Conservation (phyloP, 2,888 invertebrate species). For the Anoncus sp. region DNA sequence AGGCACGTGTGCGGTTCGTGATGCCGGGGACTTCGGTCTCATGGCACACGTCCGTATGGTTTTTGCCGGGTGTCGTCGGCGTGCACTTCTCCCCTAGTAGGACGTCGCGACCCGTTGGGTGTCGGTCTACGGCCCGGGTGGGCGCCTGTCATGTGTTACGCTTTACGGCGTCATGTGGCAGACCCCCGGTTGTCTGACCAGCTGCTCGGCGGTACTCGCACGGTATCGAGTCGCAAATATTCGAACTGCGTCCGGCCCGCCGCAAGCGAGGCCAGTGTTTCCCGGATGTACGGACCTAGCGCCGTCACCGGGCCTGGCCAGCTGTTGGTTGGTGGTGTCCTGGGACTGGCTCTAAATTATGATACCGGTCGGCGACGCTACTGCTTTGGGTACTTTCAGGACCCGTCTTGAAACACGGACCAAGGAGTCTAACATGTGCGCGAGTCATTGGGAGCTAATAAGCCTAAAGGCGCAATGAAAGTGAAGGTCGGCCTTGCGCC, state of each 20-base stretch:
- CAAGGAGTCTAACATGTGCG: constrained; percentile 90
- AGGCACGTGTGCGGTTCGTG: constrained; percentile 73
- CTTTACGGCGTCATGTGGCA: constrained; percentile 63
- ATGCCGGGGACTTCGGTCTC: constrained; percentile 66
- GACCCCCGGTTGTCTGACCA: constrained; percentile 78
- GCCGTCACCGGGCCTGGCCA: constrained; percentile 69
- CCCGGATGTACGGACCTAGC: constrained; percentile 69
- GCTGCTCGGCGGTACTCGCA: constrained; percentile 76
- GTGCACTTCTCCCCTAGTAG: constrained; percentile 82
- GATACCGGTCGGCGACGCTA: constrained; percentile 79
- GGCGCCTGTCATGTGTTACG: constrained; percentile 72
- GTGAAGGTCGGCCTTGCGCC: constrained; percentile 84
- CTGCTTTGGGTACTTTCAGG: constrained; percentile 82
- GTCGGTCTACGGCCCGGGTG: constrained; percentile 82
- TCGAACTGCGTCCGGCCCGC: constrained; percentile 71
- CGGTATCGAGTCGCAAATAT: constrained; percentile 76
- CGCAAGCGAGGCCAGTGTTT: constrained; percentile 65
- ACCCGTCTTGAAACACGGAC: constrained; percentile 92
- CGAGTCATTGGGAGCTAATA: constrained; percentile 87
- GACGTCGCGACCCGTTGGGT: constrained; percentile 85
- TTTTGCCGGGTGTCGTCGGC: constrained; percentile 57
- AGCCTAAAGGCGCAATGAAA: constrained; percentile 89
- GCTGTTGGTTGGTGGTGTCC: constrained; percentile 71
- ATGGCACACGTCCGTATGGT: constrained; percentile 47
- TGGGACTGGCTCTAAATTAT: constrained; percentile 69